Evolutionary conservation across 2,113 vertebrate species (phyloP).

Genomic region (Reinhardtius hippoglossoides): DNA sequence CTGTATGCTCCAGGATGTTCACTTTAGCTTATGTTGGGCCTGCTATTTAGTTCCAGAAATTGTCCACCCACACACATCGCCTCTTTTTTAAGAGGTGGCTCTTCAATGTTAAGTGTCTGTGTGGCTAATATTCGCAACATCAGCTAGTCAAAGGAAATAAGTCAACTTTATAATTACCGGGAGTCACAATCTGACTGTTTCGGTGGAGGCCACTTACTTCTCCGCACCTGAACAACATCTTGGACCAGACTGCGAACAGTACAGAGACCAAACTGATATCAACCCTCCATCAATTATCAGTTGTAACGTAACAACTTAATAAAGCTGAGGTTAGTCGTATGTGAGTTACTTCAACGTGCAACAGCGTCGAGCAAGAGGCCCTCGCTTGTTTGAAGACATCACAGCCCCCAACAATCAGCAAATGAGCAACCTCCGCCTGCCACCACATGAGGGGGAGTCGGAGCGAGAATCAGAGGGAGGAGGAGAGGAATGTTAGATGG

Average conservation of each 20-base stretch:
- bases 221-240: no score
- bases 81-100: not conserved
- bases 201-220: not conserved
- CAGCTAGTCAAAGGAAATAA: no score
- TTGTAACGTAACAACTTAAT: not conserved
- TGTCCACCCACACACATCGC: no score
- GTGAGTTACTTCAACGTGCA: slow-evolving; percentile 1
- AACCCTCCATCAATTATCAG: not conserved
- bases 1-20: no score
- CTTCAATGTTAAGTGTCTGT: no score
- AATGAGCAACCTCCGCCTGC: slow-evolving; percentile 52
- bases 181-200: not conserved
- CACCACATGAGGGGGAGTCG: slow-evolving; percentile 50
- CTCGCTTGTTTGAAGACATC: slow-evolving; percentile 29
- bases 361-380: slow-evolving; percentile 23
- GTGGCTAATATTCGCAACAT: no score
- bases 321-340: no score
- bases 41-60: no score
- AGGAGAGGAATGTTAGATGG: slow-evolving; percentile 69
- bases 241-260: not conserved
- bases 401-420: slow-evolving; percentile 41
- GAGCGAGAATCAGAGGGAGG: slow-evolving; percentile 56
- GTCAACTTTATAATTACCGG: not conserved
- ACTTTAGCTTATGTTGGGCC: no score
- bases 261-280: no score